These are phyloP conservation scores for Diabrotica undecimpunctata DNA, from an alignment of 1,140 invertebrate species.

Conservation along the genomic window DNA sequence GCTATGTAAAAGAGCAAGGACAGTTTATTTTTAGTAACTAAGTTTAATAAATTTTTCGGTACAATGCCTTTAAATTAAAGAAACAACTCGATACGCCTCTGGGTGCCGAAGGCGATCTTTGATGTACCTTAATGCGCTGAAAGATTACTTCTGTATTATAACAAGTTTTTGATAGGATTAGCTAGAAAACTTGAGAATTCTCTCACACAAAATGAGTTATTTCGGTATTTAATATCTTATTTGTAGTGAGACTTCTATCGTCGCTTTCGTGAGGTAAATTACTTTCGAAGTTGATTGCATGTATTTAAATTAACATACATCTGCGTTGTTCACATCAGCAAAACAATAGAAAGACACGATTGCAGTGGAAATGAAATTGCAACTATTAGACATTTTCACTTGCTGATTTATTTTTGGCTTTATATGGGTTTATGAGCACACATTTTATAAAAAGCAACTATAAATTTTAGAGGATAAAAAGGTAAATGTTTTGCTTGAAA, in stretches of 20 bases:
- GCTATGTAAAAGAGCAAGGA: no score
- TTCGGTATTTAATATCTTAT: constrained; percentile 26
- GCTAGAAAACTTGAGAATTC: constrained; percentile 25
- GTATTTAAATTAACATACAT: not conserved
- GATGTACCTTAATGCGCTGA: constrained; percentile 35
- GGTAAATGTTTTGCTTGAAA: no score
- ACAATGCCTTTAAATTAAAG: no score
- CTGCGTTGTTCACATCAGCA: not conserved
- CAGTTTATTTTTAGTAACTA: no score
- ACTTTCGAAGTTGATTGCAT: constrained; percentile 11
- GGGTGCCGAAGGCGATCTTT: constrained; percentile 31
- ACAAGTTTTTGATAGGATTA: constrained; percentile 42
- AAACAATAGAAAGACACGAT: not conserved
- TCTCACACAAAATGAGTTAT: constrained; percentile 29
- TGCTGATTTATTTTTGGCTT: no score
- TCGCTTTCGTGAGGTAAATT: constrained; percentile 3
- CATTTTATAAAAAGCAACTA: no score
- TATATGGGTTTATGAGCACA: no score
- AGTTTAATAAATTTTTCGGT: no score
- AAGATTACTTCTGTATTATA: constrained; percentile 42
- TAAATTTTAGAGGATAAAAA: no score
- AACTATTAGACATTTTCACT: no score
- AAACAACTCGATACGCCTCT: no score
- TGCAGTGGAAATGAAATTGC: no score
- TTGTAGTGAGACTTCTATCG: constrained; percentile 14